A percentile compares a stretch with the other conserved stretches of the same genome.
phyloP scores from a whole-genome alignment of 2,888 invertebrate species.

The Eubasilissa splendida region DNA sequence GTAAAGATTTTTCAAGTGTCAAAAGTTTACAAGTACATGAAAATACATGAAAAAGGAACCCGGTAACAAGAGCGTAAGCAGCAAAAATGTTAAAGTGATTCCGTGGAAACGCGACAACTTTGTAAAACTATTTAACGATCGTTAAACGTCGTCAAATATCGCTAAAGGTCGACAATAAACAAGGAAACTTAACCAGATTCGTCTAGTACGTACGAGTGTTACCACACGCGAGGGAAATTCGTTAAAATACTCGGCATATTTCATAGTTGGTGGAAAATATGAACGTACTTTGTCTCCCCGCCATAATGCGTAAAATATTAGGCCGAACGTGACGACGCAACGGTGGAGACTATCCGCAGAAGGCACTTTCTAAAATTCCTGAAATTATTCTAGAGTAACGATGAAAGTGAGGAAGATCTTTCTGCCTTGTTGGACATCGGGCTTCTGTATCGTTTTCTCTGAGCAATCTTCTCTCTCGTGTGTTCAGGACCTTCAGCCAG shows the following conservation, averaged over 20 bases:
- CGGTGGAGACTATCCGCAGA: background rate
- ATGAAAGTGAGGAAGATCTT: too few relatives aligned
- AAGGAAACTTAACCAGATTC: constrained; percentile 3
- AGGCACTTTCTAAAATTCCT: background rate
- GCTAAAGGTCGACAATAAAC: background rate
- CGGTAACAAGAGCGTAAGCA: background rate
- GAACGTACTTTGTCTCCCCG: background rate
- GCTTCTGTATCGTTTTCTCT: too few relatives aligned
- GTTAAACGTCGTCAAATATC: background rate
- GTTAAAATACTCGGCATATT: background rate
- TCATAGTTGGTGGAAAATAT: constrained; percentile 12
- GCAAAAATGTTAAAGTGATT: background rate
- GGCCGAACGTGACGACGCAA: background rate
- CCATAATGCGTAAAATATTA: constrained; percentile 15
- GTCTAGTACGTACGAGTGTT: background rate
- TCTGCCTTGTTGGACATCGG: too few relatives aligned
- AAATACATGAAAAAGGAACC: background rate
- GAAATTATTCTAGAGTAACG: background rate
- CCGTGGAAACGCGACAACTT: background rate
- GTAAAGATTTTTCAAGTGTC: background rate
- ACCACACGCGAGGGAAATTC: background rate
- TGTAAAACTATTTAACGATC: background rate
- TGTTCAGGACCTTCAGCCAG: too few relatives aligned
- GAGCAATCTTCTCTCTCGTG: too few relatives aligned
- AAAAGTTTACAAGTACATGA: background rate